Base-by-base conservation (phyloP, 2,888 invertebrate genomes). In the Strigamia maritima region DNA sequence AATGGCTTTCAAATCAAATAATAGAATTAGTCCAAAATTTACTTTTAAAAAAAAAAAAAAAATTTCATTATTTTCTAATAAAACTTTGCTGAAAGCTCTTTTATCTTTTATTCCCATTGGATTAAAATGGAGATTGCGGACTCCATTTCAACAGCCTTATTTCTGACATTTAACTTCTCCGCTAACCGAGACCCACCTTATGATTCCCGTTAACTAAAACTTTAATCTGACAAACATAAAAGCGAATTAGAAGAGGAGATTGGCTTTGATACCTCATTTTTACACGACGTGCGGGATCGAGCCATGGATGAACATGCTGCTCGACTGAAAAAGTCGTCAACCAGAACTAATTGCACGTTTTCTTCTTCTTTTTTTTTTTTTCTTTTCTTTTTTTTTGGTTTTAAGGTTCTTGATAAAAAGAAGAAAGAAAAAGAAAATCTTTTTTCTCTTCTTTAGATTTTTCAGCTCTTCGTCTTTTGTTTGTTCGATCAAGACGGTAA, bases 201-300 rank as follows among this genome's bases (percentile, higher is more conserved):
- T 44, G 16, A 10, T 44, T 44, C 16, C 44, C 8, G 44, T 16
- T 44, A 44, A 44, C 44, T 44, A 24, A 60, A 60, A 24, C 60
- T 60, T 60, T 60, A 60, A 60, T 60, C 60, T 60, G 3, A 24
- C 60, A 60, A 60, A 24, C 60, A 60, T 60, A 60, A 60, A 60
- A 16, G 60, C 60, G 24, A 60, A 60, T 60, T 60, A 60, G 24
- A 22, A 60, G 10, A 24, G 24, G 60, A 60, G 60, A 60, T 60
- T 60, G 60, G 60, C 60, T 60, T 60, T 60, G n/a, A n/a, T 60
- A 60, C 24, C 22, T 60, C 60, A 60, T 60, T 60, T 60, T 60
- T 60, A 60, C 60, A 8, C 60, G 10, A 22, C 16, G 60, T 60
- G 60, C 24, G 60, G 22, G 22, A 60, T 60, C 60, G 4, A 60